phyloP scores from a whole-genome alignment of 2,113 vertebrate genomes.

The Myotis davidii region DNA sequence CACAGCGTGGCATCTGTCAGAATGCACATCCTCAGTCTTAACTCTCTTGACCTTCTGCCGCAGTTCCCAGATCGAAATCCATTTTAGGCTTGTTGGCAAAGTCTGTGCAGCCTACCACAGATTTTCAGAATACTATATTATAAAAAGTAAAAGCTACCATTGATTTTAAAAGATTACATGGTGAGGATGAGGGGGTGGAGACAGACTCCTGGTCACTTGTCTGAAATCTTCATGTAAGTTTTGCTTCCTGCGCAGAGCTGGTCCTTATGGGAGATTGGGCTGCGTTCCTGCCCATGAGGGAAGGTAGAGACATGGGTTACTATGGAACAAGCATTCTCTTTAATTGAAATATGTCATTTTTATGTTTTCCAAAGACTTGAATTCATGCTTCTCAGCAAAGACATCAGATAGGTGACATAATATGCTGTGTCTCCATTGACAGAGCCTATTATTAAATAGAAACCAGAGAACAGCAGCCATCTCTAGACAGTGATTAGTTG shows the following conservation, averaged over 20 bases:
- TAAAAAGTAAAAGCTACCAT: conserved; percentile 45
- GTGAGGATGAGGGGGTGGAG: not conserved
- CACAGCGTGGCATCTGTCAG: conserved; percentile 80
- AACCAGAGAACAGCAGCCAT: conserved; percentile 9
- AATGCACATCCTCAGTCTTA: conserved; percentile 59
- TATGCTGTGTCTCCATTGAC: not conserved
- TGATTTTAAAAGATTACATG: not conserved
- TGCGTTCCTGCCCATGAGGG: not conserved
- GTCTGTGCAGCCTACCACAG: conserved; percentile 69
- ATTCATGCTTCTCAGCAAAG: conserved; percentile 50
- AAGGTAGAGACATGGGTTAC: not conserved
- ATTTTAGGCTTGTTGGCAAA: conserved; percentile 70
- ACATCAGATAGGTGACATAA: not conserved
- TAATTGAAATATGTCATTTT: conserved; percentile 17
- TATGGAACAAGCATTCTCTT: not conserved
- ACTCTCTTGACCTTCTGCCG: conserved; percentile 49
- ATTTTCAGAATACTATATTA: conserved; percentile 34
- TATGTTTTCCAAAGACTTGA: conserved; percentile 60
- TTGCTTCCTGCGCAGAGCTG: conserved; percentile 41
- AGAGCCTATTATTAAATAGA: not conserved
- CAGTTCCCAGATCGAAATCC: conserved; percentile 70
- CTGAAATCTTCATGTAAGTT: not conserved
- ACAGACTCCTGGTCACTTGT: not conserved
- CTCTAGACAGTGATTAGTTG: not conserved
- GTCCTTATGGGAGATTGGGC: not conserved